Evolutionary conservation across 2,888 invertebrate species (phyloP).

Genomic region (Athalia rosae): DNA sequence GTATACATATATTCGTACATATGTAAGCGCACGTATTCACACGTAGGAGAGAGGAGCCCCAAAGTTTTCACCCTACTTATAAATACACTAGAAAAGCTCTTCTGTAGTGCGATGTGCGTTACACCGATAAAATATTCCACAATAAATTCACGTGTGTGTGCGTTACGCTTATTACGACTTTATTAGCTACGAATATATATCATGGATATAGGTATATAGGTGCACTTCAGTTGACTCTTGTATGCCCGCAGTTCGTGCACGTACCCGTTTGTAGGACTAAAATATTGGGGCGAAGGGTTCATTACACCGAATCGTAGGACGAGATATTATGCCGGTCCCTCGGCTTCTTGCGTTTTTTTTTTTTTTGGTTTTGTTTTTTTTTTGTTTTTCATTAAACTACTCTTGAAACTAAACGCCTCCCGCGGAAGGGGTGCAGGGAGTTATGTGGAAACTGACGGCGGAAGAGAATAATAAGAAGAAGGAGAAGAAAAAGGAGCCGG

Average conservation of each 20-base stretch:
- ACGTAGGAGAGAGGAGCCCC: neutral
- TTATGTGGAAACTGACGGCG: neutral
- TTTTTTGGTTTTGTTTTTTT: neutral
- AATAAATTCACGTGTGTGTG: neutral
- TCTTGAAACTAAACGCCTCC: too few species aligned
- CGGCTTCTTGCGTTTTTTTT: too few species aligned
- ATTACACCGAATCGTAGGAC: neutral
- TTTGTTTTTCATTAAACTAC: neutral
- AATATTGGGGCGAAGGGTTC: neutral
- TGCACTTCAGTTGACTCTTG: too few species aligned
- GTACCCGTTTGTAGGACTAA: too few species aligned
- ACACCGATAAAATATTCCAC: neutral
- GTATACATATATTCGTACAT: neutral
- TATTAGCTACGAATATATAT: constrained; percentile 6
- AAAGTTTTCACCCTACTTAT: too few species aligned
- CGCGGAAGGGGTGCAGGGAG: too few species aligned
- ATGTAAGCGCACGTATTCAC: too few species aligned
- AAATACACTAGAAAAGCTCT: too few species aligned
- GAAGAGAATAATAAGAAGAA: neutral
- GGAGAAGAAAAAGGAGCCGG: constrained; percentile 1
- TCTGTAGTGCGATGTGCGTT: too few species aligned
- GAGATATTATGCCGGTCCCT: too few species aligned
- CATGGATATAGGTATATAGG: neutral
- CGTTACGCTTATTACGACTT: constrained; percentile 13
- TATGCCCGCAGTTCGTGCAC: too few species aligned